Evolutionary conservation across 37 sponge, comb jelly and placozoan species (phyloP), one percentile per base, ranked within the genome.

Genomic region (Spongia lamella): DNA sequence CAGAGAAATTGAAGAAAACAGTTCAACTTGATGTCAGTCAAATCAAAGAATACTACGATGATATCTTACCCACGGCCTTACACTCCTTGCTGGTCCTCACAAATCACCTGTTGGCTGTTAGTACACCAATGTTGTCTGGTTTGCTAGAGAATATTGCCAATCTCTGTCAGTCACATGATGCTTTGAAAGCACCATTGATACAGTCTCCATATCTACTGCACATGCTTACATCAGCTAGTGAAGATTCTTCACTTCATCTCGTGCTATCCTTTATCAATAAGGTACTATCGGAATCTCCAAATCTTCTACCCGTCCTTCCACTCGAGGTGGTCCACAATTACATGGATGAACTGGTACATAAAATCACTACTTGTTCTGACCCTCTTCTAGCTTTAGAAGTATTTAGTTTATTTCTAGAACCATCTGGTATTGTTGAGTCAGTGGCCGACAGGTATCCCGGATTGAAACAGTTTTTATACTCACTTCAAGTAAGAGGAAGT

Each of bases 201-300:
- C 75, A 83, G 66, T 89, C 90, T 2, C 85, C 90, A n/a, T 80
- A 79, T 37, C 72, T 89, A 29, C 76, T 89, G 20, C 80, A 84
- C 64, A 65, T 79, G 31, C 58, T 89, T 26, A 78, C 75, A 38
- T 66, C 86, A 3, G 81, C 75, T 55, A 56, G 75, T 26, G 38
- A 19, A 0, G 19, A 19, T 37, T 66, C 68, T 60, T 38, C 66
- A 29, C 58, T 33, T 34, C 33, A 49, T 19, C 7, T 43, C 5
- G 35, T 74, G 35, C 20, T 89, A 56, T 16, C 30, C 3, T 25
- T 54, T 34, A 24, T 86, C 43, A 56, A 59, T 13, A 59, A 33
- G 15, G 55, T 75, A 27, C 53, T 86, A 1, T 47, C 67, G 34
- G 2, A 17, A 0, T 64, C 59, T 26, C n/a, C 7, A 17, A 22